These are phyloP conservation scores for Mustelus asterias DNA, from an alignment of 2,113 vertebrate species.

Conservation along the genomic window DNA sequence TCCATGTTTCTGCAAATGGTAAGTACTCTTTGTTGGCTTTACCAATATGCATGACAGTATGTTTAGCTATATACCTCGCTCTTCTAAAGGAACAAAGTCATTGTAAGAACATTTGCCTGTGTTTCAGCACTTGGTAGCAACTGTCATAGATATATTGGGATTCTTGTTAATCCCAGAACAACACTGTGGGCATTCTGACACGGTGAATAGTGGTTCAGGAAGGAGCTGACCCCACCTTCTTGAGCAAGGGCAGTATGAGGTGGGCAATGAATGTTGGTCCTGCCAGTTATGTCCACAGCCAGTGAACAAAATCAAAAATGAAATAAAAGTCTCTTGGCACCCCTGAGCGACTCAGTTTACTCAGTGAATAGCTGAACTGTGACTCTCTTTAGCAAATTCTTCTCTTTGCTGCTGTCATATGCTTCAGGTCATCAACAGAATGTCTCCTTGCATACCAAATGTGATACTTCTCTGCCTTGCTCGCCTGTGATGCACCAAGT, in stretches of 20 bases:
- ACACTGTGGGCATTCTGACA: neutral
- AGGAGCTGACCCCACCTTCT: neutral
- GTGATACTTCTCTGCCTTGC: too few relatives aligned
- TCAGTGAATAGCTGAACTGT: neutral
- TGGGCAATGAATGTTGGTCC: neutral
- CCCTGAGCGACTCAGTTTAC: neutral
- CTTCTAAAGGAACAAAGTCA: neutral
- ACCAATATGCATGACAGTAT: neutral
- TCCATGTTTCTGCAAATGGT: neutral
- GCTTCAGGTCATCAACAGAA: too few relatives aligned
- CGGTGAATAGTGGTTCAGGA: neutral
- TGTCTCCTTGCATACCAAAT: too few relatives aligned
- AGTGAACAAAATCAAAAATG: too few relatives aligned
- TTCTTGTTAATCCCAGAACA: neutral
- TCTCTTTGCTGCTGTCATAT: too few relatives aligned
- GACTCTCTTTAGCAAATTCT: too few relatives aligned
- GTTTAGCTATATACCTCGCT: neutral
- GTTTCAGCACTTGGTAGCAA: neutral
- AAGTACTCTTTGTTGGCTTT: neutral
- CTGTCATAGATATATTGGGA: too few relatives aligned
- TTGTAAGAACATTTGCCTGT: neutral
- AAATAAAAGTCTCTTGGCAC: neutral
- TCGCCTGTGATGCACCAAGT: too few relatives aligned
- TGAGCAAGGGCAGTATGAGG: neutral
- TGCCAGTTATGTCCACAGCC: neutral